Conservation (phyloP, 2,113 vertebrate species). For the Pseudopipra pipra region DNA sequence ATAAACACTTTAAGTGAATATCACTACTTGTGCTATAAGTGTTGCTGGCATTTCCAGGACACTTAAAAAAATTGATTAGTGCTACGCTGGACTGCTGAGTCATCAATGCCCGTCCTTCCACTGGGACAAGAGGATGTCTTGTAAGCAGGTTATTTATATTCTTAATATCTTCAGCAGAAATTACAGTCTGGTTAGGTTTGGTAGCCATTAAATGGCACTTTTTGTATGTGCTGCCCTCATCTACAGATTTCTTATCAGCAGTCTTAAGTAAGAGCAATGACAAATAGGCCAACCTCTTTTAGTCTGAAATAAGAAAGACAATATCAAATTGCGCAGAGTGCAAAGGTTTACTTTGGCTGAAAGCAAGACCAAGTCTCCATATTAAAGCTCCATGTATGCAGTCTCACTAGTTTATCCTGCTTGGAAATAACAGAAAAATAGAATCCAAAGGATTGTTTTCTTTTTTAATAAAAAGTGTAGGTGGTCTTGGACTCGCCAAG, state of each 20-base stretch:
- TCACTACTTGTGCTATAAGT: background rate
- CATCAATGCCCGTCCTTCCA: slow-evolving; percentile 21
- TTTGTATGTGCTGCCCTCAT: background rate
- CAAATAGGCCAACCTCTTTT: background rate
- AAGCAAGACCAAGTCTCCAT: background rate
- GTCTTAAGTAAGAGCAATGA: background rate
- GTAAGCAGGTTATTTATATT: slow-evolving; percentile 48
- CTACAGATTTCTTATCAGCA: background rate
- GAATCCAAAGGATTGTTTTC: background rate
- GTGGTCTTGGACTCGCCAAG: background rate
- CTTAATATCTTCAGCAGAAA: slow-evolving; percentile 30
- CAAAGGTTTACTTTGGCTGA: background rate
- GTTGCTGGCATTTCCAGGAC: background rate
- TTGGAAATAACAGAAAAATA: background rate
- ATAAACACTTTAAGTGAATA: slow-evolving; percentile 11
- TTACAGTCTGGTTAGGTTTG: background rate
- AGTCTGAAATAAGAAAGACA: background rate
- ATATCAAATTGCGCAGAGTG: background rate
- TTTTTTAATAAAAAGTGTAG: background rate
- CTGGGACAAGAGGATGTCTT: slow-evolving; percentile 17
- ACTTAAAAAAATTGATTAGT: slow-evolving; percentile 44
- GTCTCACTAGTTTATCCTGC: background rate
- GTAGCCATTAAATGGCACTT: slow-evolving; percentile 9
- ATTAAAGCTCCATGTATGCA: background rate
- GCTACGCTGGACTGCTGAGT: slow-evolving; percentile 23